Evolutionary conservation across 1,140 invertebrate species (phyloP), one percentile per base, ranked within the genome.

Genomic region (Drosophila cardini): DNA sequence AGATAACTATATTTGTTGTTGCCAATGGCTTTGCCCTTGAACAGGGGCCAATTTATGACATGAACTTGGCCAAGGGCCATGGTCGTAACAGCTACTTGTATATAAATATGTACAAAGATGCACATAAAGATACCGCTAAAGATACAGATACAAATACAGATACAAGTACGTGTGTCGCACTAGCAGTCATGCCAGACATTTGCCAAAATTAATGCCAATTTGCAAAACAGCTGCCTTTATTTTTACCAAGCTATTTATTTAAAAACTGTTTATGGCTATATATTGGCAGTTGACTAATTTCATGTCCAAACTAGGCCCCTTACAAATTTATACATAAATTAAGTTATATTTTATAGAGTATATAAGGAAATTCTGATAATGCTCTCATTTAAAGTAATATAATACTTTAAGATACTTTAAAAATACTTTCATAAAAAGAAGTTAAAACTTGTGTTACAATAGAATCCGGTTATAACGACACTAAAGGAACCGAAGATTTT

Each of bases 31-130:
- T 62, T 70, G 67, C 16, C 77, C 63, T 79, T 79, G 74, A 76
- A 38, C 13, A 36, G 32, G 10, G 30, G 77, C 77, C 70, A 79
- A 79, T 77, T 79, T 79, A 76, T 63, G 63, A 64, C 76, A 57
- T 72, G 76, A 69, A 77, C 74, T 79, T 77, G 77, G 69, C 77
- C 73, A 21, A 52, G 57, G 52, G 50, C 68, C 62, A 56, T 43
- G 13, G 43, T 10, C 26, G 6, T 32, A 34, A 69, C 40, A 52
- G 2, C 13, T 42, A 52, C 11, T 10, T 18, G 21, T 26, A 4
- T 26, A 26, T 26, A 26, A 26, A 26, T 26, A 26, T 26, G 5
- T 26, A 55, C 15, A 45, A 13, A 32, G 8, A 48, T 65, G 18
- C 42, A 36, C 13, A 48, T 48, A 57, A 15, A 60, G 21, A 16